Evolutionary conservation across 1,140 invertebrate genomes (phyloP).

Genomic region (Pogonomyrmex californicus): DNA sequence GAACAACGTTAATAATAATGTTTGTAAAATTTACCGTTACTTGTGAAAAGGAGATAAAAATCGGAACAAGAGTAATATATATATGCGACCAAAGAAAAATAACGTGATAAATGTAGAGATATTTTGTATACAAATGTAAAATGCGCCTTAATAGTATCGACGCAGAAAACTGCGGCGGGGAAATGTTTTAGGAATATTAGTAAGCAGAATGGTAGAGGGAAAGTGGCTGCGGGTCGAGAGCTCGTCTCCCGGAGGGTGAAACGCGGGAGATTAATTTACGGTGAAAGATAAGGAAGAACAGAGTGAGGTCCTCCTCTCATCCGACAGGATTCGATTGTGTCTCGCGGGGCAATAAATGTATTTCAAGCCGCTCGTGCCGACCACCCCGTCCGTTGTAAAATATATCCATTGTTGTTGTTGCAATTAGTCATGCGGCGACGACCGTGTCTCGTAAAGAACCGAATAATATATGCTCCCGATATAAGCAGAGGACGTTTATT

Average conservation of each 20-base stretch:
- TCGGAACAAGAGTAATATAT: neutral
- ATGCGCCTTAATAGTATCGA: slow-evolving; percentile 67
- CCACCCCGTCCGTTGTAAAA: slow-evolving; percentile 81
- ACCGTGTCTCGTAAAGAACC: slow-evolving; percentile 80
- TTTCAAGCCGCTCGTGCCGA: slow-evolving; percentile 78
- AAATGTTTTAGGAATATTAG: slow-evolving; percentile 81
- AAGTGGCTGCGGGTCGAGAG: slow-evolving; percentile 55
- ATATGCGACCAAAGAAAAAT: neutral
- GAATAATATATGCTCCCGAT: slow-evolving; percentile 84
- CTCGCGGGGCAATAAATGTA: slow-evolving; percentile 85
- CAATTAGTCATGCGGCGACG: slow-evolving; percentile 86
- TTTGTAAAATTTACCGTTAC: neutral
- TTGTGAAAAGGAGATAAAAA: neutral
- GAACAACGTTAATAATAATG: neutral
- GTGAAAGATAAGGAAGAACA: slow-evolving; percentile 85
- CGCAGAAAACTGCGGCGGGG: slow-evolving; percentile 61
- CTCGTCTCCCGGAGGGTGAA: slow-evolving; percentile 67
- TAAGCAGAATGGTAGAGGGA: slow-evolving; percentile 63
- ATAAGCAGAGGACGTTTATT: slow-evolving; percentile 82
- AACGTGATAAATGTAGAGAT: neutral
- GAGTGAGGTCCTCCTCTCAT: slow-evolving; percentile 74
- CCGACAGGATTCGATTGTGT: slow-evolving; percentile 84
- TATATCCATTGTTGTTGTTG: slow-evolving; percentile 85
- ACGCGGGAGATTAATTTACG: slow-evolving; percentile 83
- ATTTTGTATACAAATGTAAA: slow-evolving; percentile 36